Evolutionary conservation across 2,113 vertebrate species (phyloP), one percentile per base, ranked within the genome.

Genomic region (Callipepla californica): DNA sequence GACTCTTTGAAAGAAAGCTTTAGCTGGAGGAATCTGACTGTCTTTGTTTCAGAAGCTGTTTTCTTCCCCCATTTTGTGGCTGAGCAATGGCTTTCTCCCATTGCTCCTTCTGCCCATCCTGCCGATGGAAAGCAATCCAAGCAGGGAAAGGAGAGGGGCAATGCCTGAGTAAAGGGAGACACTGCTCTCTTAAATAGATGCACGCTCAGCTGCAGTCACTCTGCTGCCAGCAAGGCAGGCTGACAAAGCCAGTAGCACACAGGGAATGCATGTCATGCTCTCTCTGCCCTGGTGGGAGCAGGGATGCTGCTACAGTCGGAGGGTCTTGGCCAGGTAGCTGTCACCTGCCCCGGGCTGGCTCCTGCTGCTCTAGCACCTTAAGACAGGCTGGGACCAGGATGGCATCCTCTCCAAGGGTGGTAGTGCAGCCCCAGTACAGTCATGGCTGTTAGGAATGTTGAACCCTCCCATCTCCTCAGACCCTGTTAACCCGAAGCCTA

Each of bases 181-280:
- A 55, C 66, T 22, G 53, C 26, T 28, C 4, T 79, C 80, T 57
- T 30, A 84, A 77, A 75, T 23, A 65, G 13, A 16, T 15, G 20
- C 4, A 15, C 1, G 8, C n/a, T 20, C 79, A 85, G 82, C 22
- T 12, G n/a, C 9, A 7, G 9, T 34, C 3, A 5, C 13, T 28
- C 3, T 38, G 25, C 63, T 85, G 75, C 42, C 70, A 36, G 42
- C 22, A 40, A 51, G 79, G 17, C 61, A 12, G 82, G 36, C 19
- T 6, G 11, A 47, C 44, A 18, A 22, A 45, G 23, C 53, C 69
- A 50, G 42, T 28, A 23, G n/a, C 42, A 62, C 1, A 12, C 40
- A 18, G 26, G 40, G 53, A 11, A 70, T 77, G 0, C 2, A 58
- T 7, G 36, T n/a, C 30, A 40, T 0, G 0, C 45, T 53, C 2